phyloP scores from a whole-genome alignment of 1,140 invertebrate genomes.

The Penaeus japonicus region DNA sequence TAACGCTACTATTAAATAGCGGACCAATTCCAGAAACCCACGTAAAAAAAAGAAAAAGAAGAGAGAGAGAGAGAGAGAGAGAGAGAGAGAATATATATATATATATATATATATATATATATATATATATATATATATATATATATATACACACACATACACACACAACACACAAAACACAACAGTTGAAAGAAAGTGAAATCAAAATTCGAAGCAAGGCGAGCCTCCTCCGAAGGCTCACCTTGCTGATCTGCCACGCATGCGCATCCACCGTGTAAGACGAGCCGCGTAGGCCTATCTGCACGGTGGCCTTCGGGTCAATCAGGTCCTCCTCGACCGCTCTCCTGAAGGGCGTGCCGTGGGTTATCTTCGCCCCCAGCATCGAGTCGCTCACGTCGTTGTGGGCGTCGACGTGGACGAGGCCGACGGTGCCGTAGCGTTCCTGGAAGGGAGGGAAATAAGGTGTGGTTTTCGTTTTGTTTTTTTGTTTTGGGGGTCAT shows the following conservation, averaged over 20 bases:
- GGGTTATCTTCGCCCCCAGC: conserved; percentile 53
- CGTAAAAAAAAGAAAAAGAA: too few relatives aligned
- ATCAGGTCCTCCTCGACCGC: conserved; percentile 64
- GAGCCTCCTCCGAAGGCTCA: too few relatives aligned
- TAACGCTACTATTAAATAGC: too few relatives aligned
- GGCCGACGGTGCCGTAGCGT: conserved; percentile 2
- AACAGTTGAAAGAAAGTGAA: too few relatives aligned
- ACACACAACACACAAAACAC: too few relatives aligned
- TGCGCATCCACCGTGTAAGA: conserved; percentile 59
- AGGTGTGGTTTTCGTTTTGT: background rate
- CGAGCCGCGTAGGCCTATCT: conserved; percentile 64
- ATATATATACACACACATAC: too few relatives aligned
- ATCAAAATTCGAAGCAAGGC: too few relatives aligned
- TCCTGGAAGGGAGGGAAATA: background rate
- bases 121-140: too few relatives aligned
- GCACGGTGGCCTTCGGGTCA: conserved; percentile 63
- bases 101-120: too few relatives aligned
- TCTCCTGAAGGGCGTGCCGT: conserved; percentile 64
- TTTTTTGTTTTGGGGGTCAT: background rate
- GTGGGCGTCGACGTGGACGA: conserved; percentile 44
- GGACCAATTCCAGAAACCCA: too few relatives aligned
- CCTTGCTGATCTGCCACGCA: conserved; percentile 35
- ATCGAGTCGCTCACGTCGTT: conserved; percentile 25
- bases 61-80: too few relatives aligned
- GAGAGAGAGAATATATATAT: conserved; percentile 53